Base-by-base conservation (phyloP, 2,113 vertebrate genomes). In the Gopherus evgoodei region DNA sequence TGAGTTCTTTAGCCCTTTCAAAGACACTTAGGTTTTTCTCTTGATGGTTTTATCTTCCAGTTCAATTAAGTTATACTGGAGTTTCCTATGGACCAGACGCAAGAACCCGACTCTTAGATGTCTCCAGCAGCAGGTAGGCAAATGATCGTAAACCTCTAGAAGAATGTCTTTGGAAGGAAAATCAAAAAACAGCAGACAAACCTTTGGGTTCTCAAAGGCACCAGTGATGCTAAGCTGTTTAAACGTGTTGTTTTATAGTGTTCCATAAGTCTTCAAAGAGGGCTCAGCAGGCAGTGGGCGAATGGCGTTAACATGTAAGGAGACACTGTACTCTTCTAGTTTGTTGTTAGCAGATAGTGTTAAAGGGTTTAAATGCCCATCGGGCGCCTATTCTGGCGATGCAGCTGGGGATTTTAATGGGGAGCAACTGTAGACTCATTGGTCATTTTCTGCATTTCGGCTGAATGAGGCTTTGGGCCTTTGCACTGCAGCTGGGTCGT, bases 121-220 rank as follows among this genome's bases (percentile, higher is more conserved):
- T 95, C 96, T 90, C 91, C 91, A 87, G 93, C 72, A 95, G 85
- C 97, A 98, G 98, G 98, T 98, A 98, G 96, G 98, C 91, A 91
- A 94, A 75, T 0, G 0, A 42, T 13, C 4, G 7, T 11, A 0
- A 81, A 57, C 35, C 92, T 65, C 9, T 25, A 42, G 53, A 10
- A 90, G 72, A 0, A 1, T 8, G 84, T 65, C 35, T 24, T 49
- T 0, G 1, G 84, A 16, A 87, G 12, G 76, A 91, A 42, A 87
- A 25, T 86, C 62, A 57, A 52, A 52, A 50, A 50, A 62, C 81
- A 95, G 59, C 35, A 44, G 27, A 42, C 11, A 14, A 62, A 4
- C 24, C 13, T 47, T 7, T 7, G 2, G 21, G 11, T 29, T 47
- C 38, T 27, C 21, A 25, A 44, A 47, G 24, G 10, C 38, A 42